These are phyloP conservation scores for Tenrec ecaudatus DNA, from an alignment of 2,113 vertebrate genomes.

Conservation along the genomic window DNA sequence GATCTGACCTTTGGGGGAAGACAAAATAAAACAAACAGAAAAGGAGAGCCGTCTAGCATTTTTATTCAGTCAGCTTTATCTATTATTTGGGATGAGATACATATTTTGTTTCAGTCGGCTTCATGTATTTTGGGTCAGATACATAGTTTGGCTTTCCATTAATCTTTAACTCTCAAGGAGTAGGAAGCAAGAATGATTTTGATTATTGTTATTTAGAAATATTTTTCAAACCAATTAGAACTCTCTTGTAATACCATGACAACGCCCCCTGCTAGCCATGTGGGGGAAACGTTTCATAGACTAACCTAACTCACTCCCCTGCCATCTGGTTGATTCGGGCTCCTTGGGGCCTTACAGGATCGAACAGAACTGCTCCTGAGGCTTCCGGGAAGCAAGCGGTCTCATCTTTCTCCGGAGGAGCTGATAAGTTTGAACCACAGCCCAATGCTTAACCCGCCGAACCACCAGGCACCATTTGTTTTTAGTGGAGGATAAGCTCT, in stretches of 20 bases:
- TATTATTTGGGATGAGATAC: background rate
- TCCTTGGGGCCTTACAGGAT: too few species aligned
- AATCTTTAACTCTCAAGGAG: constrained; percentile 38
- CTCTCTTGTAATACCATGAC: constrained; percentile 9
- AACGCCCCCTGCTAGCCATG: constrained; percentile 21
- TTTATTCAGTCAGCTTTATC: constrained; percentile 19
- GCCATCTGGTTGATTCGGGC: too few species aligned
- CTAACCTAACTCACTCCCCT: background rate
- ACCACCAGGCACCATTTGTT: too few species aligned
- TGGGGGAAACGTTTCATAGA: background rate
- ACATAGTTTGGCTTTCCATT: constrained; percentile 35
- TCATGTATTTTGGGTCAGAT: background rate
- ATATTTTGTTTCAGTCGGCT: constrained; percentile 31
- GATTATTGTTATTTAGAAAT: background rate
- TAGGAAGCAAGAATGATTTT: background rate
- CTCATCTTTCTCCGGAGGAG: too few species aligned
- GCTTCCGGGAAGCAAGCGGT: too few species aligned
- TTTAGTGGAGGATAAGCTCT: background rate
- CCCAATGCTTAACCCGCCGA: too few species aligned
- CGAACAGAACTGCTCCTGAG: too few species aligned
- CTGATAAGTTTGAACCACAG: too few species aligned
- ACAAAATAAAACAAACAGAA: constrained; percentile 70
- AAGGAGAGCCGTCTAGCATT: constrained; percentile 53
- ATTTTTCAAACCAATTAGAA: constrained; percentile 59
- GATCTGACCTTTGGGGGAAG: constrained; percentile 73